Evolutionary conservation across 2,113 vertebrate species (phyloP), one percentile per base, ranked within the genome.

Genomic region (Nyctereutes procyonoides): DNA sequence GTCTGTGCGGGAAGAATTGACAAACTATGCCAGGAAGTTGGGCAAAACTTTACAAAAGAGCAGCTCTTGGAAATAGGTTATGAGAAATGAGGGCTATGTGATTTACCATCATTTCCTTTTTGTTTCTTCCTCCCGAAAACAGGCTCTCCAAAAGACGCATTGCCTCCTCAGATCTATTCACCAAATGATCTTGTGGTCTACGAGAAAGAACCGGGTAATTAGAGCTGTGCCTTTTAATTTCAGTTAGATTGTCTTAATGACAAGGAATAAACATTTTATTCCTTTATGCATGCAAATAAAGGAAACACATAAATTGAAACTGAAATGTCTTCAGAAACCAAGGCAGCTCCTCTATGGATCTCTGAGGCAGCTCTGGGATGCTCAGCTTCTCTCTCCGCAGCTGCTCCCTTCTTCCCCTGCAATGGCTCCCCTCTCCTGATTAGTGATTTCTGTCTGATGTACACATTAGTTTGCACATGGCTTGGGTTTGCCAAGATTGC

Each of bases 171-270:
- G 1, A 98, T 99, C 63, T 28, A 20, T 26, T 98, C 96, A 92
- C 99, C 99, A 32, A 98, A 98, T 69, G 98, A 98, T 86, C 97
- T 88, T 51, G 93, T 99, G 62, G 55, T 97, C 87, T 99, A 99
- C 0, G 98, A 99, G 56, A 96, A 98, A 96, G 98, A 98, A 98
- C 96, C 98, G 95, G 99, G 99, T 99, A 99, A 99, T 77, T 35
- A 84, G 26, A 77, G 2, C 0, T 0, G 8, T 86, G 0, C 0
- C 9, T 90, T 69, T 90, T 55, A 88, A 60, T 73, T 94, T 71
- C 67, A 79, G 12, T 91, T 87, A 56, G 26, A 90, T 22, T 93
- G 56, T 85, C 83, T 93, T 95, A 90, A 92, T 87, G 92, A 83
- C 16, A 90, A 92, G 43, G 67, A 92, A 56, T 63, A 80, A 60